Base-by-base conservation (phyloP, 2,113 vertebrate species). In the Coreoperca whiteheadi region DNA sequence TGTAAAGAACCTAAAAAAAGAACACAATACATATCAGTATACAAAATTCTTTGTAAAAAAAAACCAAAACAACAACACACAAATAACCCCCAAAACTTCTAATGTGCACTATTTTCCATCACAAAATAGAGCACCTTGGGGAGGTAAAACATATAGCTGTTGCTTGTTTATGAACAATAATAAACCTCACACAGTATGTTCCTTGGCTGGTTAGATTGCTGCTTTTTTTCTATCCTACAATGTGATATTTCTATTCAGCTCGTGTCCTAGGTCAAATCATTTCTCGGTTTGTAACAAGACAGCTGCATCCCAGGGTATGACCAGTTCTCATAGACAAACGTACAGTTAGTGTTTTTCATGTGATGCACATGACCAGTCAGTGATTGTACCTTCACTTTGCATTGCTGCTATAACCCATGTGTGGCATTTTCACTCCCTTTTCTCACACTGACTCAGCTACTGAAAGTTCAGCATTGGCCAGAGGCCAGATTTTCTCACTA, bases 401-500 rank as follows among this genome's bases (percentile, higher is more conserved):
- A 72, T 80, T 37, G 34, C 20, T 74, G 39, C 11, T 43, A 4
- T 63, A 30, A 56, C 9, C 54, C 28, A 41, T 67, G 50, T 59
- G 48, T 68, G 43, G 21, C 48, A 67, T 73, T 57, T 80, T 82
- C 71, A 79, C 37, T 85, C 28, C 60, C 53, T 9, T 69, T 79
- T 86, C 76, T 80, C 61, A 65, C 63, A 60, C 21, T 59, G 46
- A 56, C 72, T 74, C 37, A 61, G 28, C 66, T 23, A 21, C 59
- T 15, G 53, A 61, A 73, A 66, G 53, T 81, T 43, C 12, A 64
- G 21, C 30, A 48, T 15, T 43, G 32, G 25, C 28, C 34, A 21
- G 1, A 41, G 32, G 25, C 28, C 34, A 21, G 1, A 41, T 50
- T 14, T 56, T 1, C 32, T 41, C 18, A 48, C 14, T 20, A 14